Conservation (phyloP, 2,113 vertebrate genomes). For the Nyctereutes procyonoides region DNA sequence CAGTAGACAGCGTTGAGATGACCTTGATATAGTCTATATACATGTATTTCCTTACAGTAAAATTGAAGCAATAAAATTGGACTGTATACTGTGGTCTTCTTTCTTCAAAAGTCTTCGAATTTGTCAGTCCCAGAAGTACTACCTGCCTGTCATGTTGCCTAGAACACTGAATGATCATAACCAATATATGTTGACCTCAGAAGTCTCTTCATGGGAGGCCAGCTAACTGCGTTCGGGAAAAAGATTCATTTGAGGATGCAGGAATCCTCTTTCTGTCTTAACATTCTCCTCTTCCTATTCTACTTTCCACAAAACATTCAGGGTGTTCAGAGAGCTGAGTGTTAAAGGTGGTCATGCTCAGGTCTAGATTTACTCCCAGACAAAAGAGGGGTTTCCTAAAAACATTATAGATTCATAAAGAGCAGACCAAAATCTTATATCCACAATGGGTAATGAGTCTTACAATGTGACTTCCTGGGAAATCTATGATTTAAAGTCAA, state of each 20-base stretch:
- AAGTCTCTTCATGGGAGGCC: not conserved
- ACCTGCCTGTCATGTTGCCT: not conserved
- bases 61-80: constrained; percentile 1
- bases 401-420: not conserved
- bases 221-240: not conserved
- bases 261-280: not conserved
- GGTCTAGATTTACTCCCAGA: not conserved
- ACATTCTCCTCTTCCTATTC: not conserved
- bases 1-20: not conserved
- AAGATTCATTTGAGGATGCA: not conserved
- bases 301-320: not conserved
- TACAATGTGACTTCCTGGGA: not conserved
- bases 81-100: not conserved
- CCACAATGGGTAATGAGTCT: not conserved
- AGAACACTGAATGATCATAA: not conserved
- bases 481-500: not conserved
- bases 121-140: not conserved
- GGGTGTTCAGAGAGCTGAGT: not conserved
- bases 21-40: not conserved
- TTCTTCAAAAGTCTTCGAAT: not conserved
- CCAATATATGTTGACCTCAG: not conserved
- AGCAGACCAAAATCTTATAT: not conserved
- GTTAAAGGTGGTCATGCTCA: not conserved
- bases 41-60: not conserved
- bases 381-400: not conserved